phyloP scores from a whole-genome alignment of 2,113 vertebrate species.

The Theropithecus gelada region DNA sequence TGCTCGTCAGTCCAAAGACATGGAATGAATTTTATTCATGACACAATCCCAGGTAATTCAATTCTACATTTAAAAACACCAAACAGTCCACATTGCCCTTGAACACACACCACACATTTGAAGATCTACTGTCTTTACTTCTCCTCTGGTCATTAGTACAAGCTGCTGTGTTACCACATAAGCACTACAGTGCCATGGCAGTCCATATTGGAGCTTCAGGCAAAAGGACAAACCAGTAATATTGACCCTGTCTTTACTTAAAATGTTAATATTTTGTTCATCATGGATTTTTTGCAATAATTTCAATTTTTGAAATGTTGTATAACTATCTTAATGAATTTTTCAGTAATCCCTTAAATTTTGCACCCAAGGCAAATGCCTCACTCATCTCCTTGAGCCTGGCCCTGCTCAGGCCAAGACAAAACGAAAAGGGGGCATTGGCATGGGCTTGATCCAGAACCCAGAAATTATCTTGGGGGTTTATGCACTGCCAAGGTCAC shows the following conservation, averaged over 20 bases:
- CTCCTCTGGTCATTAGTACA: not conserved
- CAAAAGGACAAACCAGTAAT: not conserved
- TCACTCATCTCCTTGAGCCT: not conserved
- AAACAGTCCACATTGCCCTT: not conserved
- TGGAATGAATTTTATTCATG: not conserved
- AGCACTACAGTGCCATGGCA: accelerated
- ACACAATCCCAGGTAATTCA: not conserved
- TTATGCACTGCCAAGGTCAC: too few relatives aligned
- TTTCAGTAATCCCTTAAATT: not conserved
- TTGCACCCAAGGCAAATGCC: not conserved
- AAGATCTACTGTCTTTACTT: not conserved
- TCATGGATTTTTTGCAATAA: not conserved
- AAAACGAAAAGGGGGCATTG: not conserved
- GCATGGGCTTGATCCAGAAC: not conserved
- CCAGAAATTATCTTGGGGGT: not conserved
- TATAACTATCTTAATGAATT: not conserved
- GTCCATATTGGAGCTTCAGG: not conserved
- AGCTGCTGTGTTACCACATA: not conserved
- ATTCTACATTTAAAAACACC: not conserved
- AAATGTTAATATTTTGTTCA: not conserved
- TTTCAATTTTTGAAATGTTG: not conserved
- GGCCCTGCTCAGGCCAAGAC: not conserved
- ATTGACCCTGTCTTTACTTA: not conserved
- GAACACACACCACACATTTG: not conserved
- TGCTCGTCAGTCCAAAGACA: not conserved